phyloP scores from a whole-genome alignment of 2,797 vertebrate species.

The Melanotaenia trifasciata region DNA sequence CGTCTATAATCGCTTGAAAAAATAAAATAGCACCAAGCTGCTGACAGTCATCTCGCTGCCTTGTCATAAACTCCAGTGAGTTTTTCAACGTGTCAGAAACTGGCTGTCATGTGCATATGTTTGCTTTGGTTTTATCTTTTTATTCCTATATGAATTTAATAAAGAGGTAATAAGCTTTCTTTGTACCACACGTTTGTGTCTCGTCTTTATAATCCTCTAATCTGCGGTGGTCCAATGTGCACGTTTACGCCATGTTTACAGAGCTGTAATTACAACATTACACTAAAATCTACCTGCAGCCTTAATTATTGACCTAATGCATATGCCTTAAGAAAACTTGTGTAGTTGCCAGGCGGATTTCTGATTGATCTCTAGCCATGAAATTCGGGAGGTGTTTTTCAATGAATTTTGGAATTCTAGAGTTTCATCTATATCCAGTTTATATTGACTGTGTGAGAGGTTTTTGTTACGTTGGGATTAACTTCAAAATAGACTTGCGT shows the following conservation, averaged over 20 bases:
- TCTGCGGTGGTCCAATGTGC: background rate
- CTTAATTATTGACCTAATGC: no score
- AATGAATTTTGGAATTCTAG: no score
- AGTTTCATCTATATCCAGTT: no score
- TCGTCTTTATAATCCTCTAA: background rate
- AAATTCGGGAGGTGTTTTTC: no score
- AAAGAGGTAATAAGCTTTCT: background rate
- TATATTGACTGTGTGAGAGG: no score
- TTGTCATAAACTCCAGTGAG: constrained; percentile 3
- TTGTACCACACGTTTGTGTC: background rate
- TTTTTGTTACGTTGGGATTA: no score
- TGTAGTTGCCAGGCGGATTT: no score
- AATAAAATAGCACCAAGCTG: background rate
- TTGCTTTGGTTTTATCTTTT: constrained; percentile 4
- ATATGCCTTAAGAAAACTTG: no score
- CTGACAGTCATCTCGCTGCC: background rate
- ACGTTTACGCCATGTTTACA: background rate
- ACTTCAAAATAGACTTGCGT: no score
- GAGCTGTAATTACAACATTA: background rate
- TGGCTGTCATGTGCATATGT: background rate
- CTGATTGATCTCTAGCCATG: no score
- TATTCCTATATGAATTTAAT: background rate
- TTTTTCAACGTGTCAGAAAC: background rate
- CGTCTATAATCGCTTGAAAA: constrained; percentile 5
- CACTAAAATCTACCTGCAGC: background rate